Evolutionary conservation across 2,888 invertebrate genomes (phyloP).

Genomic region (Pilophorus perplexus): DNA sequence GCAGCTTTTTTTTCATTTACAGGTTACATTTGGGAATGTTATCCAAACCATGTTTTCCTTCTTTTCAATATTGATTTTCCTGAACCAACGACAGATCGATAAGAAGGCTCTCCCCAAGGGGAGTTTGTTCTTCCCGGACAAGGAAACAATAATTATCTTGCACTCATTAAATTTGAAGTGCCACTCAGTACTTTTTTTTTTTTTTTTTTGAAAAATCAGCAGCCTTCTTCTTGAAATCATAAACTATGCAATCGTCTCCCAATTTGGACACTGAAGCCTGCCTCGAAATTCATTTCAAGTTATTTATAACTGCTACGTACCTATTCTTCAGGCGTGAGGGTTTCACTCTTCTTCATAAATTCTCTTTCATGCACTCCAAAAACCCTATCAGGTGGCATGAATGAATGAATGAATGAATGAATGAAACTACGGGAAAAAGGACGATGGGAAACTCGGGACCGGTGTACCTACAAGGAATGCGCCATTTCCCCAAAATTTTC

Average conservation of each 20-base stretch:
- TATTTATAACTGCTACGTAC: too few relatives aligned
- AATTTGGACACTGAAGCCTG: slow-evolving; percentile 44
- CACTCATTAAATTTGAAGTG: slow-evolving; percentile 8
- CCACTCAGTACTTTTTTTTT: not conserved
- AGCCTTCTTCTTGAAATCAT: slow-evolving; percentile 45
- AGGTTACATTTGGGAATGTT: slow-evolving; percentile 6
- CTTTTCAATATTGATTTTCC: too few relatives aligned
- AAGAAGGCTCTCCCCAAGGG: slow-evolving; percentile 8
- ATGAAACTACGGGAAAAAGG: slow-evolving; percentile 49
- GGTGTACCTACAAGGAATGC: too few relatives aligned
- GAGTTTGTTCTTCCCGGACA: slow-evolving; percentile 5
- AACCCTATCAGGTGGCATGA: too few relatives aligned
- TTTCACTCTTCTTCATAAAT: slow-evolving; percentile 45
- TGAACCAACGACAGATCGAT: not conserved
- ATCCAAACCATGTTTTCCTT: slow-evolving; percentile 12
- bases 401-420: too few relatives aligned
- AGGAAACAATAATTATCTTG: slow-evolving; percentile 2
- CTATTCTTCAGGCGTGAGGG: slow-evolving; percentile 46
- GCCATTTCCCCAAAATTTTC: too few relatives aligned
- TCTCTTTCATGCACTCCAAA: slow-evolving; percentile 49
- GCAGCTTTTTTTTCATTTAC: slow-evolving; percentile 2
- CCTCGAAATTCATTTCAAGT: slow-evolving; percentile 42
- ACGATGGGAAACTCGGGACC: too few relatives aligned
- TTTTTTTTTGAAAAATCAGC: slow-evolving; percentile 6
- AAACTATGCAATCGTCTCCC: slow-evolving; percentile 41